Evolutionary conservation across 2,888 invertebrate genomes (phyloP), one percentile per base, ranked within the genome.

Genomic region (Trichogramma dendrolimi): DNA sequence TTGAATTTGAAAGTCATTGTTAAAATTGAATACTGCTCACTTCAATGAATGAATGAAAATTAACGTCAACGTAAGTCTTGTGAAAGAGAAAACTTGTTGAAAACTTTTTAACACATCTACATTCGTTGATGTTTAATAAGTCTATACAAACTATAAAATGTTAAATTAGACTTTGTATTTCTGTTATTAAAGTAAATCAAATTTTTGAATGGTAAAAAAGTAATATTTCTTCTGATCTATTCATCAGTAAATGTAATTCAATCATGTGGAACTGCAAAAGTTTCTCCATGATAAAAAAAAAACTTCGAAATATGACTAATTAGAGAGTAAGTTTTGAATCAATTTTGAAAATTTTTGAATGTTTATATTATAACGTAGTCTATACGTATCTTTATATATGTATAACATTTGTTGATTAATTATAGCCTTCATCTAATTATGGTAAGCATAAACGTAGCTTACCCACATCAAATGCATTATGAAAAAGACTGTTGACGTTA

Each of bases 401-500:
- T 58, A 53, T 27, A 59, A n/a, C 4, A 57, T 50, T 54, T 50
- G 49, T 60, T 60, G 43, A 53, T 55, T 27, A 51, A 43, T 5
- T 7, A 51, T 52, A 56, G n/a, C 39, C 50, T 59, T 59, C 41
- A 42, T 44, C 49, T 43, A 4, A 52, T 55, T 51, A 14, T 4
- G 8, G 56, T 52, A 51, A 44, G 4, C 40, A n/a, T 46, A 56
- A 58, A 56, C 51, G 11, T 14, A 14, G 48, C 5, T 48, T 48
- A 48, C 27, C 8, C 11, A n/a, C 11, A 14, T 7, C 38, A 55
- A 48, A 27, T 43, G 46, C 7, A 55, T 55, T 40, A 41, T 27
- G 46, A 60, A 7, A 56, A 63, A 60, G 63, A 60, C 58, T 55
- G 58, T 63, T 63, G 63, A 63, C 63, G 63, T 63, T 63, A 60